A percentile compares a stretch with the other conserved stretches of the same genome.
Conservation (phyloP, 1,140 invertebrate genomes). For the Camponotus vicinus region DNA sequence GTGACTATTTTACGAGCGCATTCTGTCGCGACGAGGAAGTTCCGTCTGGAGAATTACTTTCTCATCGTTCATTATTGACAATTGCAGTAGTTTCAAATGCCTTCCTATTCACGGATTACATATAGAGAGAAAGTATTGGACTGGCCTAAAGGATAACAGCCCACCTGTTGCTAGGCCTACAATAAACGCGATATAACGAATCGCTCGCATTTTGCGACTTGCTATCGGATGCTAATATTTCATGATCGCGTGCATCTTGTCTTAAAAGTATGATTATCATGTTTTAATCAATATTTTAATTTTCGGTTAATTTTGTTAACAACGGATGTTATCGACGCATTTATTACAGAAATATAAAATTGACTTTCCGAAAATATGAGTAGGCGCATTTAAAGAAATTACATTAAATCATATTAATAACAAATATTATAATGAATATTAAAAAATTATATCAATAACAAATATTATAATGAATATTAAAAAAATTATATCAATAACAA, state of each 20-base stretch:
- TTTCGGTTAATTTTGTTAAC: neutral
- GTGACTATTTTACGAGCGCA: neutral
- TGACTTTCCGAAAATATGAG: too few relatives aligned
- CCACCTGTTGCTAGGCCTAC: constrained; percentile 80
- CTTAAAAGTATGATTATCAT: neutral
- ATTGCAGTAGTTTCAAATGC: constrained; percentile 5
- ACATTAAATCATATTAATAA: neutral
- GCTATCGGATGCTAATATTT: constrained; percentile 16
- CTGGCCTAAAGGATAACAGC: constrained; percentile 68
- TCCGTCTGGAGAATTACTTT: neutral
- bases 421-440: neutral
- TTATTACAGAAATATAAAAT: too few relatives aligned
- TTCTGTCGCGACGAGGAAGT: neutral
- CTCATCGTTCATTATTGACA: constrained; percentile 1
- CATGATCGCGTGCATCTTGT: neutral
- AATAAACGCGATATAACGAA: constrained; percentile 20
- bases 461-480: neutral
- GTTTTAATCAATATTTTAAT: neutral
- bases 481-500: neutral
- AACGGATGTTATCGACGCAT: too few relatives aligned
- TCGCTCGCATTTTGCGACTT: constrained; percentile 51
- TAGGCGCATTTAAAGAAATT: too few relatives aligned
- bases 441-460: neutral
- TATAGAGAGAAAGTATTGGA: constrained; percentile 28
- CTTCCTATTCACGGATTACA: constrained; percentile 30